Evolutionary conservation across 2,888 invertebrate species (phyloP), one percentile per base, ranked within the genome.

Genomic region (Polia nebulosa): DNA sequence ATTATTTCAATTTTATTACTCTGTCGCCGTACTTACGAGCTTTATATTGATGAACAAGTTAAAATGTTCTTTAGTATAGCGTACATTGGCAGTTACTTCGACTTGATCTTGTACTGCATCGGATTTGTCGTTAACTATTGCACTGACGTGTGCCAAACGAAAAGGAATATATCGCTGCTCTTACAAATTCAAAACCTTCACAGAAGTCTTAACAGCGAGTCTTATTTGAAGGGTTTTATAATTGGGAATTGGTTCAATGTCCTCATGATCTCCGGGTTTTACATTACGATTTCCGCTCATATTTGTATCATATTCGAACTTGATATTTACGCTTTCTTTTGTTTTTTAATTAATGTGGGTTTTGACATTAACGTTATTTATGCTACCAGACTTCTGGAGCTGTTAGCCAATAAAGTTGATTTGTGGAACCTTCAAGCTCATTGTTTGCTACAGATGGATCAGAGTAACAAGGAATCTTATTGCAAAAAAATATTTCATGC

Each of bases 181-280:
- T 69, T 69, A 5, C 69, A 58, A 29, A n/a, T 69, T 45, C 69
- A 69, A 32, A 13, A 58, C 1, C 9, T 69, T 29, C 58, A 69
- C n/a, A 69, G 57, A 69, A 52, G 20, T 58, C 36, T 69, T 0
- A 58, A 69, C 11, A 13, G 52, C 3, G n/a, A 34, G 3, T 29
- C 17, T 0, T 4, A 9, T 3, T 58, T 32, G 36, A 57, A 58
- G 27, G 15, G n/a, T 11, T 69, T 39, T 17, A 52, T 15, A 2
- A 20, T 52, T 56, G 8, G n/a, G 1, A 69, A 69, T 51, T 65
- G 62, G 62, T 29, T 61, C 15, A 55, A 15, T 34, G 0, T 41
- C 4, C 13, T 56, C 0, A 4, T 32, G 20, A 32, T 3, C 1
- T 2, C 5, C 0, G 13, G n/a, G 0, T 49, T n/a, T 29, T 32